Conservation (phyloP, 2,113 vertebrate genomes). For the Poicephalus gulielmi region DNA sequence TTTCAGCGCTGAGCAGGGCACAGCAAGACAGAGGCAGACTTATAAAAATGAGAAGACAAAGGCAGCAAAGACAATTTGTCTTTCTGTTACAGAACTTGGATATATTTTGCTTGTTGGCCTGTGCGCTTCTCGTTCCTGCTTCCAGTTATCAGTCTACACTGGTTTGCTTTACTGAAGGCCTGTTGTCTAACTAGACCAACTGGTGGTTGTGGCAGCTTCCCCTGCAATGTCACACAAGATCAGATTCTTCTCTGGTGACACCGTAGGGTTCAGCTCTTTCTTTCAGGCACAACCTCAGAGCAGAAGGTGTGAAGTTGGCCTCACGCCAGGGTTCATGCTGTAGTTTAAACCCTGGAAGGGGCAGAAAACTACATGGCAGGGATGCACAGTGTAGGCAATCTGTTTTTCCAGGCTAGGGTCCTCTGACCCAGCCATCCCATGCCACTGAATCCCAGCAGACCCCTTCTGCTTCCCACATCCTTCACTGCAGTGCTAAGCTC, state of each 20-base stretch:
- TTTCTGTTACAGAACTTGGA: neutral
- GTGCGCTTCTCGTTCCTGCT: neutral
- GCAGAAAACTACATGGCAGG: neutral
- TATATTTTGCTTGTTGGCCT: neutral
- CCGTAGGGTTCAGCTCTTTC: neutral
- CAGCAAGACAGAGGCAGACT: slow-evolving; percentile 27
- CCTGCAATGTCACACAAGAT: neutral
- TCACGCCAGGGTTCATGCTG: neutral
- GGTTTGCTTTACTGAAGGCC: neutral
- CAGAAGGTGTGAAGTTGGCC: neutral
- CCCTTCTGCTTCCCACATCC: neutral
- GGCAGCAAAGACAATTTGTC: slow-evolving; percentile 21
- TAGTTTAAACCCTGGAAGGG: neutral
- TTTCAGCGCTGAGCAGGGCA: neutral
- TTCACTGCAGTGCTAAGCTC: neutral
- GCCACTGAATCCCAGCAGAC: neutral
- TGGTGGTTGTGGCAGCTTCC: slow-evolving; percentile 26
- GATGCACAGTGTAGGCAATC: neutral
- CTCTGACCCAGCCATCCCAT: neutral
- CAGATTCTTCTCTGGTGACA: slow-evolving; percentile 17
- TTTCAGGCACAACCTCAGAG: slow-evolving; percentile 7
- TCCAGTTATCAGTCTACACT: neutral
- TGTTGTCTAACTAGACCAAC: neutral
- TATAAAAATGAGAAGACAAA: slow-evolving; percentile 36
- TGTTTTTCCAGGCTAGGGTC: neutral